Conservation (phyloP, 1,140 invertebrate genomes). For the Planococcus citri region DNA sequence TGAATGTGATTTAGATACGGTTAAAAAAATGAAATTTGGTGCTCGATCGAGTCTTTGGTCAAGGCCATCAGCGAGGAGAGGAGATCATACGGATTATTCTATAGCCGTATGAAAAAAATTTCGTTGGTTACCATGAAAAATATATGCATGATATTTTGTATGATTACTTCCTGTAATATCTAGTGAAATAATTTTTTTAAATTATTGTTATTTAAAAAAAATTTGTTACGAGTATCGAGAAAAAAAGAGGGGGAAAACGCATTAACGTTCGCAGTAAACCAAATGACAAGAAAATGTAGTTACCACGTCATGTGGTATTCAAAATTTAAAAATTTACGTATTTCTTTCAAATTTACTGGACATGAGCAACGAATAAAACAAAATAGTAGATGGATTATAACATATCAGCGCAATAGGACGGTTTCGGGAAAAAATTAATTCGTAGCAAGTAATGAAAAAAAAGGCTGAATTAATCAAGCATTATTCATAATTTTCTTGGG, state of each 20-base stretch:
- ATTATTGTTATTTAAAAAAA: not conserved
- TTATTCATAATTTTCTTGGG: not conserved
- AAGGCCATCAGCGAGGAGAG: constrained; percentile 37
- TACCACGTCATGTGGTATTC: not conserved
- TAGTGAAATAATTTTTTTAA: not conserved
- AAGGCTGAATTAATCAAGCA: not conserved
- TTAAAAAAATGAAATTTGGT: constrained; percentile 59
- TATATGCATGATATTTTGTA: not conserved
- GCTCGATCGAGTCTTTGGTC: constrained; percentile 58
- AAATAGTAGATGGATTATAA: not conserved
- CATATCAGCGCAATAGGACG: not conserved
- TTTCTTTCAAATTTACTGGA: not conserved
- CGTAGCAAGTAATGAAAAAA: too few species aligned
- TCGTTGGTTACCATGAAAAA: not conserved
- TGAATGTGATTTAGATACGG: constrained; percentile 60
- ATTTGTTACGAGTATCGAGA: too few species aligned
- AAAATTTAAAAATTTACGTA: not conserved
- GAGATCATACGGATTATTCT: constrained; percentile 44
- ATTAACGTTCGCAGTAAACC: not conserved
- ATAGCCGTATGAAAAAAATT: constrained; percentile 42
- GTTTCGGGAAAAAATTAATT: not conserved
- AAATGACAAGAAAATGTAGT: not conserved
- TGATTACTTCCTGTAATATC: not conserved
- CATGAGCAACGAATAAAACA: not conserved
- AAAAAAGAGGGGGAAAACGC: not conserved